Evolutionary conservation across 2,797 vertebrate genomes (phyloP).

Genomic region (Apogon talboti): DNA sequence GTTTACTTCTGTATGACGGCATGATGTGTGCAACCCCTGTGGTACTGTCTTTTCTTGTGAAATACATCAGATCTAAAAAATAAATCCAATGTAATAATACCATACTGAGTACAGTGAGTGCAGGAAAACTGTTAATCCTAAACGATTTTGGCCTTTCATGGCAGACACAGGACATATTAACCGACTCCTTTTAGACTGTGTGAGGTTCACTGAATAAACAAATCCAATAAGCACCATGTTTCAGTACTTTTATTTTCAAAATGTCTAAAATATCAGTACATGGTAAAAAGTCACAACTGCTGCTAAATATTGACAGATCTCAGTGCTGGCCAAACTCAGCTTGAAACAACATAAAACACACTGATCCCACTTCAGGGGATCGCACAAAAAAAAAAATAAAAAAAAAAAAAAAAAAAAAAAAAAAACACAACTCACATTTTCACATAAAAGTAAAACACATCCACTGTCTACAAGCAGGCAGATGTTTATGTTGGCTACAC

Average conservation of each 20-base stretch:
- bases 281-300: conserved; percentile 50
- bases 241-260: conserved; percentile 69
- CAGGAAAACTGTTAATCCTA: too few relatives aligned
- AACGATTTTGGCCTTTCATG: too few relatives aligned
- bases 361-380: conserved; percentile 18
- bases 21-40: too few relatives aligned
- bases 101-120: too few relatives aligned
- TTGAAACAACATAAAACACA: conserved; percentile 18
- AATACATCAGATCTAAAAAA: too few relatives aligned
- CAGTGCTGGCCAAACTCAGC: conserved; percentile 11
- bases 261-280: conserved; percentile 62
- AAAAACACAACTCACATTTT: conserved; percentile 21
- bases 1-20: too few relatives aligned
- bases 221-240: conserved; percentile 13
- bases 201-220: background rate
- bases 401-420: conserved; percentile 17
- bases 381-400: conserved; percentile 8
- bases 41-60: too few relatives aligned
- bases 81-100: too few relatives aligned
- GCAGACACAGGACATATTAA: too few relatives aligned
- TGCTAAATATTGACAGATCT: conserved; percentile 40
- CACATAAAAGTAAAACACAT: conserved; percentile 8
- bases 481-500: conserved; percentile 38
- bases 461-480: conserved; percentile 33
- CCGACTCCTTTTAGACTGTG: too few relatives aligned